These are phyloP conservation scores for Camponotus floridanus DNA, from an alignment of 1,140 invertebrate species.

Conservation along the genomic window DNA sequence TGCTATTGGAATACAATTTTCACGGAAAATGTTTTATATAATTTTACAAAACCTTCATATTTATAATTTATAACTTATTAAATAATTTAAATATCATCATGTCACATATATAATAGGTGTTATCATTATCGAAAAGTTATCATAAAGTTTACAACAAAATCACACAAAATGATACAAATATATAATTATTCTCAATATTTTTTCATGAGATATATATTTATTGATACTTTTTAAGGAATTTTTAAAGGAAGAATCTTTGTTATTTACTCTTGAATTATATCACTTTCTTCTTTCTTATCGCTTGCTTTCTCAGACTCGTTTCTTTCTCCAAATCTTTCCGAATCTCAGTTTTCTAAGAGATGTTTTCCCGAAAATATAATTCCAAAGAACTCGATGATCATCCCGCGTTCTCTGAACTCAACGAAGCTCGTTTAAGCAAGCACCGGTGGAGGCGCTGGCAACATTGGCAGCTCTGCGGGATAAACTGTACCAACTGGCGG, in stretches of 20 bases:
- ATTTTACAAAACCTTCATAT: not conserved
- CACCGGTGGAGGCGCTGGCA: conserved; percentile 70
- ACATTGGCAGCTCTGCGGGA: conserved; percentile 56
- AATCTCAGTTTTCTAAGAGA: not conserved
- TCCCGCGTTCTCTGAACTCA: conserved; percentile 23
- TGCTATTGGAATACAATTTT: not conserved
- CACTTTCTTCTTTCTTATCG: not conserved
- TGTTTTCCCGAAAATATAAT: conserved; percentile 17
- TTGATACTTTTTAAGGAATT: not conserved
- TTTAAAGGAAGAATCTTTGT: not conserved
- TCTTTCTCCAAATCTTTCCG: not conserved
- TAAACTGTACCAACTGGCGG: conserved; percentile 72
- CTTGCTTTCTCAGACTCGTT: not conserved
- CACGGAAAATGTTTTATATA: not conserved
- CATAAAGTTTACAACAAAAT: not conserved
- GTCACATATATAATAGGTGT: not conserved
- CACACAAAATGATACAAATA: not conserved
- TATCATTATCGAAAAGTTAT: not conserved
- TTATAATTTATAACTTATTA: not conserved
- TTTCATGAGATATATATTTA: not conserved
- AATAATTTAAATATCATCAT: conserved; percentile 2
- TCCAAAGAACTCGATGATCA: conserved; percentile 13
- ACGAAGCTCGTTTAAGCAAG: conserved; percentile 70
- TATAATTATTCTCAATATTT: not conserved
- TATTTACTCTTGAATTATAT: not conserved